Evolutionary conservation across 2,888 invertebrate species (phyloP).

Genomic region (Anarsia innoxiella): DNA sequence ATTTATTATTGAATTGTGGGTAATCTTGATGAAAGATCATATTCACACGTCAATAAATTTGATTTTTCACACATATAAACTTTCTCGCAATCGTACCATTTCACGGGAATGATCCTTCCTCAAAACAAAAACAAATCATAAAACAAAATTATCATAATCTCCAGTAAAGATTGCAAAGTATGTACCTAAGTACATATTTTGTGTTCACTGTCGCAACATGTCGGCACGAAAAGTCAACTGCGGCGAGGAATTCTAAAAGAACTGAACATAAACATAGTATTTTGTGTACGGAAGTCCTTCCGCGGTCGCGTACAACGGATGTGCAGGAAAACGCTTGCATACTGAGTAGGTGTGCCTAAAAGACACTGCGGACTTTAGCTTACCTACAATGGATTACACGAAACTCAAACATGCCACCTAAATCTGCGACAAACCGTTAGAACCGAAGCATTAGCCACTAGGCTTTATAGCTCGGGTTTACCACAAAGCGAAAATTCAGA

Average conservation of each 20-base stretch:
- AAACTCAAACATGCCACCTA: conserved; percentile 68
- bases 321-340: conserved; percentile 72
- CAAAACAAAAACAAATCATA: conserved; percentile 12
- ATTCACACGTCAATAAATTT: neutral
- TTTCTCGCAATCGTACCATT: too few species aligned
- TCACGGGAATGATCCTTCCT: too few species aligned
- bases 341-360: conserved; percentile 73
- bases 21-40: too few species aligned
- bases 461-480: conserved; percentile 38
- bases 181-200: conserved; percentile 55
- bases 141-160: conserved; percentile 24
- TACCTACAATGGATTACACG: conserved; percentile 67
- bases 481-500: conserved; percentile 31
- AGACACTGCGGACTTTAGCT: conserved; percentile 72
- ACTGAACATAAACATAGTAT: conserved; percentile 67
- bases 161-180: conserved; percentile 39
- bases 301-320: conserved; percentile 71
- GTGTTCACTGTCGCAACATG: conserved; percentile 52
- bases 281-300: conserved; percentile 71
- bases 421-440: conserved; percentile 58
- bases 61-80: neutral
- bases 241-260: conserved; percentile 67
- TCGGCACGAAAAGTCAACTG: conserved; percentile 66
- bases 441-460: conserved; percentile 44
- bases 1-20: too few species aligned